Evolutionary conservation across 2,113 vertebrate genomes (phyloP).

Genomic region (Notarius lentiginosus): DNA sequence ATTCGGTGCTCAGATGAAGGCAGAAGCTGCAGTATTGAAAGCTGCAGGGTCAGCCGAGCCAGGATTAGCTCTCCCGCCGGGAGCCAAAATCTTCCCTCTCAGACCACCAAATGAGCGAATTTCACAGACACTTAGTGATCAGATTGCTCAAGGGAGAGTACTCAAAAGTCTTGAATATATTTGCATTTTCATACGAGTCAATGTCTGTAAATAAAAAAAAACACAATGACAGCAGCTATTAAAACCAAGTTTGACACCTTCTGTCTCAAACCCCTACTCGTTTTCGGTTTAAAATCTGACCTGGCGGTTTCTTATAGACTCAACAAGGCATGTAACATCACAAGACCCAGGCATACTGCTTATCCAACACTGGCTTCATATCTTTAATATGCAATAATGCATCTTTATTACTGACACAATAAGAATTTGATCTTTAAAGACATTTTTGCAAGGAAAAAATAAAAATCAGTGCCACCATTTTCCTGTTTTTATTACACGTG

Average conservation of each 20-base stretch:
- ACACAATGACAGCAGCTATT: background rate
- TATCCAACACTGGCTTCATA: background rate
- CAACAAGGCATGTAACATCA: background rate
- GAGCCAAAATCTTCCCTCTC: slow-evolving; percentile 7
- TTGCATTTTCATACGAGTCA: background rate
- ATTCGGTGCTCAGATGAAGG: slow-evolving; percentile 11
- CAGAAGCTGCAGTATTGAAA: background rate
- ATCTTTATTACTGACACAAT: background rate
- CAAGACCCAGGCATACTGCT: background rate
- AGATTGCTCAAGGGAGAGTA: background rate
- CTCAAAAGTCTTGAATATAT: background rate
- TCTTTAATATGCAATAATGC: background rate
- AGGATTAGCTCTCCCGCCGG: slow-evolving; percentile 14
- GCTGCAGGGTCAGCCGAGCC: slow-evolving; percentile 23
- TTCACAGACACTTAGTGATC: background rate
- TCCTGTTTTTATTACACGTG: too few relatives aligned
- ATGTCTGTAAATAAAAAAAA: background rate
- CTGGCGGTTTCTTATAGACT: background rate
- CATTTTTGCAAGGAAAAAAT: background rate
- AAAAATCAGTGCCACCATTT: too few relatives aligned
- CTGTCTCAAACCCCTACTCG: background rate
- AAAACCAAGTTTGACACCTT: background rate
- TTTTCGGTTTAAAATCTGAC: background rate
- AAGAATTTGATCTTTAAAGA: background rate
- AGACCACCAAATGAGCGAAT: background rate